Evolutionary conservation across 2,888 invertebrate genomes (phyloP), one percentile per base, ranked within the genome.

Genomic region (Oeneis ivallda): DNA sequence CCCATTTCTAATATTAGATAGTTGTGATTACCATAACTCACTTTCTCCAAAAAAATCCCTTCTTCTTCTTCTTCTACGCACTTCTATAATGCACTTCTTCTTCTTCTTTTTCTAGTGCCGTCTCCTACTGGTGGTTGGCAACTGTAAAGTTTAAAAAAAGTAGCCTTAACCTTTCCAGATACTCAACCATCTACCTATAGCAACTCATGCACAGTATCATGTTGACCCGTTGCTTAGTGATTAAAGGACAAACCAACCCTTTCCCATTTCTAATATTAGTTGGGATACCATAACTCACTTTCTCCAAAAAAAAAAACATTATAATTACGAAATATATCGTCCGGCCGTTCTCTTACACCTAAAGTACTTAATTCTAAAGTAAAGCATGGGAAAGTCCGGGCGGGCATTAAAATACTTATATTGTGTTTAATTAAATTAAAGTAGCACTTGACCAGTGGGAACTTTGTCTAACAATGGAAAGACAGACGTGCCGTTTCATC

Each of bases 381-480:
- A 87, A 85, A 86, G 84, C 87, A 87, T 91, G 90, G 74, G 90
- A 90, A 86, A 70, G 75, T 58, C 64, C 66, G 63, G 62, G 67
- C 70, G 72, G 69, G 76, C 80, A 82, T 86, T 84, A 83, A 82
- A 81, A 84, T 79, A 1, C 47, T 47, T 47, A 83, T 85, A 84
- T 85, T 83, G 80, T 78, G 79, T 83, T n/a, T n/a, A 88, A 88
- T 89, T 85, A 88, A 80, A 83, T 82, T 81, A 83, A 71, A 79
- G 74, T 84, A 84, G 83, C 84, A 78, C 82, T 85, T 81, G 86
- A 85, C 77, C 85, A 89, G 86, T 89, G 88, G 81, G 89, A 90
- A 89, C 75, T 73, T 74, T 73, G 57, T 37, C 70, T 76, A 77
- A 89, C 89, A 89, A 89, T 89, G 74, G 84, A 57, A 58, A 43